Evolutionary conservation across 2,888 invertebrate species (phyloP).

Genomic region (Ectemnius continuus): DNA sequence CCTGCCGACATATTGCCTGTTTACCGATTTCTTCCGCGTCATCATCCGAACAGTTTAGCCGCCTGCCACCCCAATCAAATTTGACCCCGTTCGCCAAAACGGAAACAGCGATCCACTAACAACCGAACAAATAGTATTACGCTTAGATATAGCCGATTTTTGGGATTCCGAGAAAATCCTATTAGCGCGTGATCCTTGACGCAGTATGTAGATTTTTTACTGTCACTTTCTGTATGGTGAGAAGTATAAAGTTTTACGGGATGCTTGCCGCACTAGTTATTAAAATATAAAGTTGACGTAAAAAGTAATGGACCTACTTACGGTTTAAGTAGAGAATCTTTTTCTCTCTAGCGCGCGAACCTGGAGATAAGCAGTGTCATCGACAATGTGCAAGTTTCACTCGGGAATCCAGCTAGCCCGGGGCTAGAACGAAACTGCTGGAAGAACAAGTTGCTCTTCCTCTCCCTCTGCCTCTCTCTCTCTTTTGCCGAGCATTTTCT

Average conservation of each 20-base stretch:
- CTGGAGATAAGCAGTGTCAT: conserved; percentile 4
- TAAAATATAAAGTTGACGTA: not conserved
- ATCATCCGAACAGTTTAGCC: conserved; percentile 3
- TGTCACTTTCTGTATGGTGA: no score
- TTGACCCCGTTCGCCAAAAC: not conserved
- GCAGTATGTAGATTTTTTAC: no score
- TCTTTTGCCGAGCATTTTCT: not conserved
- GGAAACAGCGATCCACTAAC: not conserved
- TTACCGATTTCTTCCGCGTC: conserved; percentile 49
- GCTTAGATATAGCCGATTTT: no score
- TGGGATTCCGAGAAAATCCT: no score
- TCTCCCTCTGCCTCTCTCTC: conserved; percentile 16
- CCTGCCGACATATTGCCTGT: conserved; percentile 43
- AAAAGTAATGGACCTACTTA: conserved; percentile 2
- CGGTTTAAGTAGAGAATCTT: not conserved
- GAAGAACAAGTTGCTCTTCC: conserved; percentile 7
- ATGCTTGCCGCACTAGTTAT: no score
- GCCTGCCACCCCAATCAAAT: no score
- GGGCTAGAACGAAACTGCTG: not conserved
- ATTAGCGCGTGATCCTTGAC: no score
- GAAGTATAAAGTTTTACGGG: no score
- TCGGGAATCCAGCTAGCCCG: conserved; percentile 3
- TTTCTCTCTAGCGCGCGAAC: not conserved
- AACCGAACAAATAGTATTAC: not conserved
- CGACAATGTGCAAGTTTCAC: conserved; percentile 14